A percentile compares a stretch with the other conserved stretches of the same genome.
These are phyloP conservation scores for Drosophila kurseongensis DNA, from an alignment of 1,140 invertebrate species.

Conservation along the genomic window DNA sequence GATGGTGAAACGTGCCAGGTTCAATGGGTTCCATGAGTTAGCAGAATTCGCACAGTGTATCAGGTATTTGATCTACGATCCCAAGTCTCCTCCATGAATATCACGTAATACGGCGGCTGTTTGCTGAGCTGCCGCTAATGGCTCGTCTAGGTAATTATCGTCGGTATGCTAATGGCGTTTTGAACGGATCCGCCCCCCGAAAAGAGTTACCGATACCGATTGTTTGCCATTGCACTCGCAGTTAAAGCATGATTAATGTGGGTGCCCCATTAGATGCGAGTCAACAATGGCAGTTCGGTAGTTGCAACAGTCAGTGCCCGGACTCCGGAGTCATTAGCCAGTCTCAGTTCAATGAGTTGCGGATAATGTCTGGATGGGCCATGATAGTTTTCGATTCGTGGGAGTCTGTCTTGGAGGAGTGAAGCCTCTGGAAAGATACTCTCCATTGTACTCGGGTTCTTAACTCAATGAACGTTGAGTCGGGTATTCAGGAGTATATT, in stretches of 20 bases:
- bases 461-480: not conserved
- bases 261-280: slow-evolving; percentile 62
- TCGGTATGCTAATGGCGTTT: slow-evolving; percentile 77
- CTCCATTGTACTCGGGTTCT: not conserved
- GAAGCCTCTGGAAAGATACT: not conserved
- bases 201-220: slow-evolving; percentile 35
- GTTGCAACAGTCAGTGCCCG: slow-evolving; percentile 64
- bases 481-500: not conserved
- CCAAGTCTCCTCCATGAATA: slow-evolving; percentile 31
- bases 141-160: slow-evolving; percentile 68
- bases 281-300: slow-evolving; percentile 65
- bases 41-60: slow-evolving; percentile 38
- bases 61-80: slow-evolving; percentile 48
- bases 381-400: slow-evolving; percentile 3
- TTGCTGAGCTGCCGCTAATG: slow-evolving; percentile 70
- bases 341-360: slow-evolving; percentile 31
- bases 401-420: slow-evolving; percentile 7
- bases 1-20: slow-evolving; percentile 44
- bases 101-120: slow-evolving; percentile 78
- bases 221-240: slow-evolving; percentile 58
- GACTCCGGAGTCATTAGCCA: slow-evolving; percentile 58
- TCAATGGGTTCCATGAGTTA: slow-evolving; percentile 57
- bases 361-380: slow-evolving; percentile 10
- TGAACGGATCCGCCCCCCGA: slow-evolving; percentile 52
- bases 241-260: slow-evolving; percentile 80